A percentile compares a stretch with the other conserved stretches of the same genome.
phyloP scores from a whole-genome alignment of 2,113 vertebrate species.

The Arenaria interpres region DNA sequence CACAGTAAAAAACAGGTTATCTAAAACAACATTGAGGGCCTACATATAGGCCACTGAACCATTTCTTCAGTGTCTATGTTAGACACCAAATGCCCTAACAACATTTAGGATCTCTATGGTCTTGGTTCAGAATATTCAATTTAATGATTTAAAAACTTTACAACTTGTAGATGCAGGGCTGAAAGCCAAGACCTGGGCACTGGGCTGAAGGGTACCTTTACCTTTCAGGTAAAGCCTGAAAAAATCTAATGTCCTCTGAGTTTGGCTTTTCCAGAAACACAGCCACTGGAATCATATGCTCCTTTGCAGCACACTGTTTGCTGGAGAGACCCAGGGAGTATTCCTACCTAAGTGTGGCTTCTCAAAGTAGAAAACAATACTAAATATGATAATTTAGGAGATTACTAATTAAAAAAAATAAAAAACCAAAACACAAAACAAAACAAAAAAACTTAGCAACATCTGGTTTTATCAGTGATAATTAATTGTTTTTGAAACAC shows the following conservation, averaged over 20 bases:
- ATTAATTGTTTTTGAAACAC: background rate
- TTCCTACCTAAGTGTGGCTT: background rate
- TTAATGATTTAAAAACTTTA: background rate
- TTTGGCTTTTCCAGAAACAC: background rate
- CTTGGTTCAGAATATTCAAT: background rate
- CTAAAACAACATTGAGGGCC: background rate
- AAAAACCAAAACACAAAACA: no score
- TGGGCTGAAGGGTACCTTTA: background rate
- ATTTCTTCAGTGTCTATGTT: background rate
- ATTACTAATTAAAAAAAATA: background rate
- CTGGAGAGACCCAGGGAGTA: background rate
- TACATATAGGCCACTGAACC: background rate
- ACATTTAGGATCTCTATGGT: background rate
- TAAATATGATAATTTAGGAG: background rate
- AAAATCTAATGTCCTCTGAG: background rate
- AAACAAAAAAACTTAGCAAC: background rate
- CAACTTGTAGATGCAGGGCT: background rate
- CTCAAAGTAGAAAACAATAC: background rate
- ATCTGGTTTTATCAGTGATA: background rate
- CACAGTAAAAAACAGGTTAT: background rate
- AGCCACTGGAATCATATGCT: background rate
- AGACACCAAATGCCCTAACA: background rate
- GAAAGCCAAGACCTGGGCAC: background rate
- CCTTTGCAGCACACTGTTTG: background rate
- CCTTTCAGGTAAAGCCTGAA: background rate